These are phyloP conservation scores for Drosophila kanapiae DNA, from an alignment of 1,140 invertebrate species.

Conservation along the genomic window DNA sequence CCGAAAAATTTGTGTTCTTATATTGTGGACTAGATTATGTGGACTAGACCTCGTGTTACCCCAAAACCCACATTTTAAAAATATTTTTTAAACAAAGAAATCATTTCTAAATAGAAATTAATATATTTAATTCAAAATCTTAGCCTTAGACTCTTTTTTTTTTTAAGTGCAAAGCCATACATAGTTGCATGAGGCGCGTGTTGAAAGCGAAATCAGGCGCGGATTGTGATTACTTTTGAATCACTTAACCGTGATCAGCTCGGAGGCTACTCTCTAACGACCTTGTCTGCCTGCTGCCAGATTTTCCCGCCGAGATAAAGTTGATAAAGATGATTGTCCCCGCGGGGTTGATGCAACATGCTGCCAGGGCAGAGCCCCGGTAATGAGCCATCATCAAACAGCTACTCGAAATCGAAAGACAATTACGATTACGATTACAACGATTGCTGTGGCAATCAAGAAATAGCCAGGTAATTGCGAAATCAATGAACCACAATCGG, in stretches of 20 bases:
- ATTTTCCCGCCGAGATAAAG: constrained; percentile 55
- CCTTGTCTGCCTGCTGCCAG: constrained; percentile 58
- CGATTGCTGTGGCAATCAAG: constrained; percentile 30
- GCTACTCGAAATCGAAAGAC: constrained; percentile 51
- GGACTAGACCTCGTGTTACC: too few relatives aligned
- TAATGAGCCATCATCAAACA: constrained; percentile 47
- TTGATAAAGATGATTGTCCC: constrained; percentile 40
- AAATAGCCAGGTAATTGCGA: constrained; percentile 50
- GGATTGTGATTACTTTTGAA: constrained; percentile 54
- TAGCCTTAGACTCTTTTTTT: neutral
- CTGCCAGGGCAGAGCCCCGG: constrained; percentile 21
- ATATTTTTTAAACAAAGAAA: neutral
- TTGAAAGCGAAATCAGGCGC: constrained; percentile 74
- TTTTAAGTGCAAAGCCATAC: neutral
- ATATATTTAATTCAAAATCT: neutral
- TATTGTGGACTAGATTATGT: too few relatives aligned
- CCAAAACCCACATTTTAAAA: too few relatives aligned
- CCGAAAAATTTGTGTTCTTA: too few relatives aligned
- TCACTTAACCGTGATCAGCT: constrained; percentile 55
- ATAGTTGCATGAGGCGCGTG: constrained; percentile 64
- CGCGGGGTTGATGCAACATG: constrained; percentile 63
- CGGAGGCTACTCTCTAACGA: constrained; percentile 68
- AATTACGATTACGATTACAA: constrained; percentile 28
- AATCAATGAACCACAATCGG: constrained; percentile 61
- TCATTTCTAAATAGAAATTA: neutral